These are phyloP conservation scores for Sarotherodon lohbergeri DNA, from an alignment of 2,113 vertebrate genomes.

Conservation along the genomic window DNA sequence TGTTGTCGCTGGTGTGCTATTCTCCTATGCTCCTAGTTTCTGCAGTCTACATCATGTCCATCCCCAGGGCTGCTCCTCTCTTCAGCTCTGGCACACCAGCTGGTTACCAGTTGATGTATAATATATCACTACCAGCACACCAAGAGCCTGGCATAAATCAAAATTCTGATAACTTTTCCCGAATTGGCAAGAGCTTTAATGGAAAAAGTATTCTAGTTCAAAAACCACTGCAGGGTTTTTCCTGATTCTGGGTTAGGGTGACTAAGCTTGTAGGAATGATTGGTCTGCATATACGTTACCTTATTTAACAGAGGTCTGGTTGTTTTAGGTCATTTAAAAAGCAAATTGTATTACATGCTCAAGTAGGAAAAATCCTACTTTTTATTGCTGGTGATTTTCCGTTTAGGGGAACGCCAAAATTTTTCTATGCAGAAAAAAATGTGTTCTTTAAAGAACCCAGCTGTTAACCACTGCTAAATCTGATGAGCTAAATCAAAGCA, in stretches of 20 bases:
- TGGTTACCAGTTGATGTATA: background rate
- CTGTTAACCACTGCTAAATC: background rate
- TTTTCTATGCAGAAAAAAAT: background rate
- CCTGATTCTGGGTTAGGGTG: background rate
- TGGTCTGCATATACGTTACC: background rate
- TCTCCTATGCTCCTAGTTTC: background rate
- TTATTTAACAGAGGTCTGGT: background rate
- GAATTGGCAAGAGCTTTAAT: background rate
- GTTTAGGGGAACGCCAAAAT: rapidly evolving
- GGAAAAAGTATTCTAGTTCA: background rate
- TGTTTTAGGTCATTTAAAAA: background rate
- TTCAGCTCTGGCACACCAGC: background rate
- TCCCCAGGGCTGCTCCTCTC: background rate
- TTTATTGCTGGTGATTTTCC: background rate
- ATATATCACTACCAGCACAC: background rate
- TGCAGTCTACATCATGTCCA: background rate
- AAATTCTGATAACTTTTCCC: background rate
- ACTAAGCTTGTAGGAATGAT: background rate
- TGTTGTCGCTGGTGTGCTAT: background rate
- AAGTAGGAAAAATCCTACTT: background rate
- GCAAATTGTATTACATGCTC: background rate
- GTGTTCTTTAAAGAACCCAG: background rate
- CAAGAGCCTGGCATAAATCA: background rate
- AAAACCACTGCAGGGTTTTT: background rate
- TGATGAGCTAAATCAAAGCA: background rate